Evolutionary conservation across 2,888 invertebrate genomes (phyloP).

Genomic region (Autographa gamma): DNA sequence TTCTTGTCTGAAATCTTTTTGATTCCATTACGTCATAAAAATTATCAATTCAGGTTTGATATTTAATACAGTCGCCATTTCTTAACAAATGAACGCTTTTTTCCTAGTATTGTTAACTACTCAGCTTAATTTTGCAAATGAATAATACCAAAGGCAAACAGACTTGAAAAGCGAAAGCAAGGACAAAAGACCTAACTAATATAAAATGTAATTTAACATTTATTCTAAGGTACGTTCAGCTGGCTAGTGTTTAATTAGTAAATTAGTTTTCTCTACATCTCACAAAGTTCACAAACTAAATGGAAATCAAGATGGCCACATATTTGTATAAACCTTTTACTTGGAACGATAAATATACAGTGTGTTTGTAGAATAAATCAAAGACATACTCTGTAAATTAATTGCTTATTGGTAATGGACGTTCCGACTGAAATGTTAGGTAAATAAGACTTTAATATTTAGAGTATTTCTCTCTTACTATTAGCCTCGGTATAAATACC

Average conservation of each 20-base stretch:
- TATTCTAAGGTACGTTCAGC: neutral
- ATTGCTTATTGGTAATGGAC: neutral
- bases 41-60: too few relatives aligned
- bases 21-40: too few relatives aligned
- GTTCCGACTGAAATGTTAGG: neutral
- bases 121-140: neutral
- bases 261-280: neutral
- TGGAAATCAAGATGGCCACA: conserved; percentile 2
- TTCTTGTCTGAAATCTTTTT: too few relatives aligned
- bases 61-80: too few relatives aligned
- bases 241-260: neutral
- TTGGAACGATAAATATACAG: neutral
- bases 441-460: neutral
- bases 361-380: neutral
- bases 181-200: neutral
- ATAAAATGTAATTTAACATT: neutral
- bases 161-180: neutral
- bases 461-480: too few relatives aligned
- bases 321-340: neutral
- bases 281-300: neutral
- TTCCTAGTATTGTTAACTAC: neutral
- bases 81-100: neutral
- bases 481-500: too few relatives aligned
- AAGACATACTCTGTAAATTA: neutral
- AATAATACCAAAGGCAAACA: neutral